Evolutionary conservation across 2,888 invertebrate genomes (phyloP), one percentile per base, ranked within the genome.

Genomic region (Pediacus dermestoides): DNA sequence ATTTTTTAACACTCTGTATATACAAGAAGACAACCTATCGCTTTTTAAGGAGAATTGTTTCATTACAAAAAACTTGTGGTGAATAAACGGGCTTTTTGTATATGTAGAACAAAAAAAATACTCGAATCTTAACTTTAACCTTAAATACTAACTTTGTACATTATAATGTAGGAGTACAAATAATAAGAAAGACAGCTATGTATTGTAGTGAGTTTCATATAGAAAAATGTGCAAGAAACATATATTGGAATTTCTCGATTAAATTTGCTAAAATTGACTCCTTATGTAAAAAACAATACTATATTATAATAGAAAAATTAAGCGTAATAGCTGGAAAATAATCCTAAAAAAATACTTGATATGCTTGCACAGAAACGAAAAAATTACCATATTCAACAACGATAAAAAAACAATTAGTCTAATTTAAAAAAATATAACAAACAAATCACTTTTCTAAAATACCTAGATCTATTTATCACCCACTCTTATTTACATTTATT

Each of bases 111-210:
- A 16, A 21, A 42, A 31, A 4, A 22, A 28, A 43, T 33, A 38
- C 34, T 33, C 32, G 39, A 40, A 42, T 32, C 34, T 18, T 30
- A 25, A 32, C 11, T 39, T 37, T 35, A 41, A 35, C 27, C 43
- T 46, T 50, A 45, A 39, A 37, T 37, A 45, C 50, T 52, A 52
- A 39, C 46, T 52, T 52, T 52, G 49, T 52, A 52, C 52, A 52
- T 23, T 13, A 9, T 23, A n/a, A 28, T 13, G 28, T 28, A 31
- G 37, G 38, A 32, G 44, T 42, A 46, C 42, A 32, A 39, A 44
- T 44, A 39, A 40, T 34, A 42, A 40, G 47, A 46, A 48, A 48
- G 45, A 48, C 48, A 45, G 35, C 43, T 45, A n/a, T n/a, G n/a
- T n/a, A n/a, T n/a, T n/a, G n/a, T n/a, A 48, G 48, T 48, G 48